Base-by-base conservation (phyloP, 1,140 invertebrate genomes). In the Papilio polytes region DNA sequence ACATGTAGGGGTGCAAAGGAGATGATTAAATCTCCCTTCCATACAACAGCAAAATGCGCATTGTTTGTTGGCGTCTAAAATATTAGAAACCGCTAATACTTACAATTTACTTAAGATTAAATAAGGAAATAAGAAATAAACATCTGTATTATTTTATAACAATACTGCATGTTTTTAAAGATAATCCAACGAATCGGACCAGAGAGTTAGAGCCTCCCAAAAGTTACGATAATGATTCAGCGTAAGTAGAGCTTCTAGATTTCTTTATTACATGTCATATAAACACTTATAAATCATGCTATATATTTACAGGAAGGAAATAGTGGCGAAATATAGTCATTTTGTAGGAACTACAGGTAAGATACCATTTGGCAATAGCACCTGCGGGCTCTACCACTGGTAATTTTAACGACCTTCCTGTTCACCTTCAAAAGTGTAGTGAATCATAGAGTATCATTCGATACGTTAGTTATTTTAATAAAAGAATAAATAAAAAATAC, bases 261-360 rank as follows among this genome's bases (percentile, higher is more conserved):
- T 74, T 59, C 80, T n/a, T 22, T 66, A 51, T 36, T 72, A 20
- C n/a, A 31, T 15, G 31, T 80, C 3, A 41, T 56, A 74, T 44
- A 66, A 59, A 15, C 9, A 70, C 18, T 51, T 36, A 13, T 51
- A 48, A 77, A n/a, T 22, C 13, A 41, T n/a, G 22, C 79, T 72
- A 66, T 74, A 74, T 59, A 0, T 80, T 88, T 88, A 79, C 80
- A 89, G 88, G 8, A 83, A 86, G 3, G 66, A 81, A 83, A 85
- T 88, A 41, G 79, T 86, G 26, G 72, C 86, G 18, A 87, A 87
- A 31, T 91, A 89, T 82, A 74, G 77, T n/a, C 70, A 85, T 70
- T 80, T 88, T 59, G 53, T 87, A 63, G 59, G 81, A 10, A 22
- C 81, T 48, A 12, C 83, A 79, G 86, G 85, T 88, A 84, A 66